Conservation (phyloP, 2,797 vertebrate genomes). For the Sebastiscus albofasciatus region DNA sequence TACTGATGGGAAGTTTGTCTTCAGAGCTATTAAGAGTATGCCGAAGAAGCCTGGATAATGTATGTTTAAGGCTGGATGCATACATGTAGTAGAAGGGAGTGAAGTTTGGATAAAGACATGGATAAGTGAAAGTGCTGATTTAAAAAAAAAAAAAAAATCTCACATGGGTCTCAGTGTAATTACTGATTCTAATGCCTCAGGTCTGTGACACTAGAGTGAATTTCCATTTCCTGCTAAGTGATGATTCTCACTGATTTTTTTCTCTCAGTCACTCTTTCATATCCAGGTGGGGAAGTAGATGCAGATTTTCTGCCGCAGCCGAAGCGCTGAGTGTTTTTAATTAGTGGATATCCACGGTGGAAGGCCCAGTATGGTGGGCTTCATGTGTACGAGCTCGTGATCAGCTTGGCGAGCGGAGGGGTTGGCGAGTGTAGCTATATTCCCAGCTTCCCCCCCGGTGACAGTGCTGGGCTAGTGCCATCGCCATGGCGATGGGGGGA, state of each 20-base stretch:
- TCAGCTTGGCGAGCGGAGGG: constrained; percentile 76
- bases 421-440: constrained; percentile 78
- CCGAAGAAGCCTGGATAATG: background rate
- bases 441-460: constrained; percentile 78
- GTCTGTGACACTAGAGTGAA: constrained; percentile 52
- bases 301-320: constrained; percentile 65
- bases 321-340: constrained; percentile 71
- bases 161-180: constrained; percentile 47
- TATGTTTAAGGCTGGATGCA: background rate
- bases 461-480: constrained; percentile 88
- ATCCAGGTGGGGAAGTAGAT: constrained; percentile 67
- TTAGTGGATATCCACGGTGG: constrained; percentile 69
- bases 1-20: constrained; percentile 54
- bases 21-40: constrained; percentile 22
- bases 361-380: constrained; percentile 69
- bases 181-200: constrained; percentile 52
- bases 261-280: constrained; percentile 37
- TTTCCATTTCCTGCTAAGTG: constrained; percentile 64
- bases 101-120: constrained; percentile 38
- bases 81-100: background rate
- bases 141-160: constrained; percentile 25
- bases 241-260: constrained; percentile 45
- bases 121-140: constrained; percentile 35
- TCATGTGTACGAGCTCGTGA: constrained; percentile 72
- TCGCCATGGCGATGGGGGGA: constrained; percentile 84